Conservation (phyloP, 2,113 vertebrate species). For the Leuciscus idus region DNA sequence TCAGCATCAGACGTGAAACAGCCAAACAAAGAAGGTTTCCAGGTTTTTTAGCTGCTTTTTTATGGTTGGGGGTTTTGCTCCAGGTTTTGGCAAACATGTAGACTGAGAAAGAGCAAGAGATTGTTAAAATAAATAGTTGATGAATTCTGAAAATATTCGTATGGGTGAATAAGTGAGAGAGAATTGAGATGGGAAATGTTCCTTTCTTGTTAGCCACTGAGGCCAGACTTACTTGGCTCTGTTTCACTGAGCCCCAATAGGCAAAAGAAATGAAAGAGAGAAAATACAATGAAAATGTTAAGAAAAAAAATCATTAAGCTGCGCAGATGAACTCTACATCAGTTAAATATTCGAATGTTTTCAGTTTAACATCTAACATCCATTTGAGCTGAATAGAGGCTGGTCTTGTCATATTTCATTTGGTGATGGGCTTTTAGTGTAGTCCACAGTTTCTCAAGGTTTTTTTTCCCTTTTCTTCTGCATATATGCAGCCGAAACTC, state of each 20-base stretch:
- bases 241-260: constrained; percentile 15
- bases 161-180: constrained; percentile 15
- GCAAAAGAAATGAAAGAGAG: background rate
- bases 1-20: constrained; percentile 14
- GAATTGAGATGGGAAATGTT: constrained; percentile 12
- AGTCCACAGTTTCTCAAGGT: background rate
- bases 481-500: background rate
- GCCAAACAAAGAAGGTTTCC: constrained; percentile 39
- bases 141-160: constrained; percentile 51
- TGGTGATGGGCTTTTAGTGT: constrained; percentile 18
- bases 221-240: constrained; percentile 25
- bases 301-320: background rate
- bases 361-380: background rate
- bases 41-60: background rate
- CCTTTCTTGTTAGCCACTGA: constrained; percentile 38
- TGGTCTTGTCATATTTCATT: constrained; percentile 11
- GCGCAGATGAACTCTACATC: background rate
- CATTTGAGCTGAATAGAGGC: constrained; percentile 1
- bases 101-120: background rate
- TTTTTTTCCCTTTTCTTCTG: background rate
- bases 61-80: background rate
- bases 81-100: constrained; percentile 14
- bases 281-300: background rate
- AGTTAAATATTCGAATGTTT: constrained; percentile 6
- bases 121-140: constrained; percentile 51